These are phyloP conservation scores for Diorhabda sublineata DNA, from an alignment of 1,140 invertebrate genomes.

Conservation along the genomic window DNA sequence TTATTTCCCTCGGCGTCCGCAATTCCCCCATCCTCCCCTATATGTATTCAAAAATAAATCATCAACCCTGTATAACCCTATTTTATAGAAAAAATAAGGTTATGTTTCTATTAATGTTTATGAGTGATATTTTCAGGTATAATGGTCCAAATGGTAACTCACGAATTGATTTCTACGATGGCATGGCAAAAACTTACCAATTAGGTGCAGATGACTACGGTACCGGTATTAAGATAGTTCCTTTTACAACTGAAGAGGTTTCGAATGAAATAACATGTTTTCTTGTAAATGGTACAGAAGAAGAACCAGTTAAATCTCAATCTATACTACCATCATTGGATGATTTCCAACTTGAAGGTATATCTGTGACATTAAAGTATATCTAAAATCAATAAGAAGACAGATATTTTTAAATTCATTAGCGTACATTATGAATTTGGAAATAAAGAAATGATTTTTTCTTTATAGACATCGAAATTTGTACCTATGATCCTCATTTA, in stretches of 20 bases:
- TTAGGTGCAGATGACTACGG: constrained; percentile 62
- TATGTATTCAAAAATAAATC: too few relatives aligned
- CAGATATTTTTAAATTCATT: too few relatives aligned
- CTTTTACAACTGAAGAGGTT: constrained; percentile 71
- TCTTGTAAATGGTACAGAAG: constrained; percentile 72
- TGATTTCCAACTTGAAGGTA: constrained; percentile 64
- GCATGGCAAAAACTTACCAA: constrained; percentile 87
- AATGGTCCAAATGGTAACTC: constrained; percentile 70
- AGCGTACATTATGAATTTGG: too few relatives aligned
- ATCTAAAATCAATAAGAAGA: too few relatives aligned
- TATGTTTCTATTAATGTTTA: too few relatives aligned
- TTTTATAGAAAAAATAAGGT: too few relatives aligned
- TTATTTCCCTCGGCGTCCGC: too few relatives aligned
- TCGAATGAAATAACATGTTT: constrained; percentile 76
- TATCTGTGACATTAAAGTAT: background rate
- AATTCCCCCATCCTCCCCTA: too few relatives aligned
- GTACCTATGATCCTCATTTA: too few relatives aligned
- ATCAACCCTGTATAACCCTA: too few relatives aligned
- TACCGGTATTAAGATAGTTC: constrained; percentile 77
- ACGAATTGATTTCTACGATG: constrained; percentile 92
- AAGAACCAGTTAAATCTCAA: constrained; percentile 64
- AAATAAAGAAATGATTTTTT: too few relatives aligned
- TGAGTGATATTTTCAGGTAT: constrained; percentile 43
- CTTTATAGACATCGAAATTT: too few relatives aligned
- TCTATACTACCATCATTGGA: constrained; percentile 78